These are phyloP conservation scores for Cynopterus brachyotis DNA, from an alignment of 2,113 vertebrate species.

Conservation along the genomic window DNA sequence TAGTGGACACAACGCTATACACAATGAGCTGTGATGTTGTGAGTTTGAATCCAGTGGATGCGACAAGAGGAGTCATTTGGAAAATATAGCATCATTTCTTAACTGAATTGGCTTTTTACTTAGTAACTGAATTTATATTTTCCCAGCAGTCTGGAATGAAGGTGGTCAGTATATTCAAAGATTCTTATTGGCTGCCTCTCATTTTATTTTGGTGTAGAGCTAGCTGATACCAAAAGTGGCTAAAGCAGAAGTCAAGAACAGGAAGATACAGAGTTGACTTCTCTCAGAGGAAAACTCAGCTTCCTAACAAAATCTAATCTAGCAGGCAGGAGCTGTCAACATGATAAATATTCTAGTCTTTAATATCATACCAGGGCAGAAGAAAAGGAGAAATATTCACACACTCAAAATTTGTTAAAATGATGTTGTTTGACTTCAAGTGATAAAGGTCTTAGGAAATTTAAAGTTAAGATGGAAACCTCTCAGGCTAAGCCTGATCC, in stretches of 20 bases:
- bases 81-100: not conserved
- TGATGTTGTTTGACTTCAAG: conserved; percentile 59
- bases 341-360: conserved; percentile 75
- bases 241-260: conserved; percentile 56
- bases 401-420: conserved; percentile 68
- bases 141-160: not conserved
- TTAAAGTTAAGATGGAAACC: conserved; percentile 51
- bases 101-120: conserved; percentile 33
- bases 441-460: conserved; percentile 59
- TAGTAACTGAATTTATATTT: conserved; percentile 28
- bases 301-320: conserved; percentile 76
- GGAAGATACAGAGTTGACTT: conserved; percentile 33
- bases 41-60: conserved; percentile 17
- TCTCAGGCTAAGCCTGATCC: not conserved
- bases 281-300: conserved; percentile 64
- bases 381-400: conserved; percentile 69
- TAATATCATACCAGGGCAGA: conserved; percentile 64
- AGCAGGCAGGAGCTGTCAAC: conserved; percentile 73
- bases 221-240: conserved; percentile 5
- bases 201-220: conserved; percentile 4
- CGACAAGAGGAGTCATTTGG: not conserved
- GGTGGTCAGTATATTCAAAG: not conserved
- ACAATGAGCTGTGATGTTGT: not conserved
- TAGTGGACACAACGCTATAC: not conserved
- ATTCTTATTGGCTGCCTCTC: not conserved